phyloP scores from a whole-genome alignment of 2,113 vertebrate species.

The Tretioscincus oriximinensis region DNA sequence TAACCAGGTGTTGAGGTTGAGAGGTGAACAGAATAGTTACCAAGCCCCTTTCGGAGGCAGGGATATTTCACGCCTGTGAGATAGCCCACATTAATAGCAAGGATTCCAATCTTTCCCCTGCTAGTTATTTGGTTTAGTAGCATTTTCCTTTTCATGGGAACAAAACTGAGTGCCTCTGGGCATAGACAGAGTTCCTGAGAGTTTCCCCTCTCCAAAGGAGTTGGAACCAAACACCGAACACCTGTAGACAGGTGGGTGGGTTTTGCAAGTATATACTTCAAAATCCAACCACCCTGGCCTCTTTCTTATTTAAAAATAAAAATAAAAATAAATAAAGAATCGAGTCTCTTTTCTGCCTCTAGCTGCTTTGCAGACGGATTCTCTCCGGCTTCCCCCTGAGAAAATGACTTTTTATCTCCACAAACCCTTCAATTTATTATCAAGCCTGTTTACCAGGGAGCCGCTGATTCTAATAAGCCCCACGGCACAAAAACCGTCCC shows the following conservation, averaged over 20 bases:
- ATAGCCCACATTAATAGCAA: no score
- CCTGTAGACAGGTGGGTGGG: neutral
- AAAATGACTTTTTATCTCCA: neutral
- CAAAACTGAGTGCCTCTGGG: neutral
- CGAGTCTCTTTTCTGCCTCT: neutral
- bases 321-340: no score
- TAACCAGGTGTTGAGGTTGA: no score
- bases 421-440: constrained; percentile 2
- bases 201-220: neutral
- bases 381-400: neutral
- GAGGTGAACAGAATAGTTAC: no score
- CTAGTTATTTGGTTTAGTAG: no score
- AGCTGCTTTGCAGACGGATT: neutral
- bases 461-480: constrained; percentile 14
- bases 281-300: neutral
- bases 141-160: no score
- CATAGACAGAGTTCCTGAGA: neutral
- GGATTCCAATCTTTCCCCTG: no score
- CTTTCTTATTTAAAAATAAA: neutral
- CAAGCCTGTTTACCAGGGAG: constrained; percentile 46
- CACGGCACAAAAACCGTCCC: neutral
- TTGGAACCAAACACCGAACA: neutral
- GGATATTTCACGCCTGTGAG: no score
- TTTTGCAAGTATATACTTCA: neutral
- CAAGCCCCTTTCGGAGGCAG: no score